Evolutionary conservation across 1,140 invertebrate genomes (phyloP), one percentile per base, ranked within the genome.

Genomic region (Sminthurinus signatus): DNA sequence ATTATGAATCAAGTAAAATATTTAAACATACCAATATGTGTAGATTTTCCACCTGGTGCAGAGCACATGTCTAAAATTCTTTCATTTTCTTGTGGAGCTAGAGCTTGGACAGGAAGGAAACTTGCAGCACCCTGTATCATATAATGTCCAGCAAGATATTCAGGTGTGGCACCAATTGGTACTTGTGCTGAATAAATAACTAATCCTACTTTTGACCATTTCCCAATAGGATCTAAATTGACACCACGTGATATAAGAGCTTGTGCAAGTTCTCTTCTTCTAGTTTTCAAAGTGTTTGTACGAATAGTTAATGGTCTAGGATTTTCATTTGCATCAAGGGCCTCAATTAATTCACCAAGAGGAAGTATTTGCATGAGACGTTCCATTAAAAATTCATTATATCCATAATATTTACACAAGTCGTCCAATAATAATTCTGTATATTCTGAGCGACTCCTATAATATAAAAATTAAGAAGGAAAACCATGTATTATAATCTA

Each of bases 121-220:
- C 93, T 97, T 0, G 93, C 95, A 43, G 95, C 95, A 15, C 96
- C 97, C 77, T 99, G 97, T 59, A 99, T 81, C 73, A 98, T 94
- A 74, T 99, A 99, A 77, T 99, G 95, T 0, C 97, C 97, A 60
- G 94, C 93, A 57, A 99, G 81, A 80, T 99, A 99, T 81, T 99
- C 96, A 1, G 97, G 96, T 17, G 97, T 99, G 2, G 97, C 97
- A 57, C 97, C 96, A 74, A 99, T 81, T 3, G 96, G 95, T 2
- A 99, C 94, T 76, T 94, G 90, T 1, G 93, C 89, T 72, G 92
- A 93, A 78, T 95, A 99, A 1, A 99, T 83, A 10, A 99, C 92
- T 25, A 99, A 80, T 27, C 97, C 97, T 50, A 99, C 91, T 83
- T 97, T 98, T 27, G 93, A 94, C 97, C 97, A 99, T 76, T 97